Percentiles rank a stretch among this genome's conserved stretches.
phyloP scores from a whole-genome alignment of 1,140 invertebrate genomes.

The Lordiphosa clarofinis region DNA sequence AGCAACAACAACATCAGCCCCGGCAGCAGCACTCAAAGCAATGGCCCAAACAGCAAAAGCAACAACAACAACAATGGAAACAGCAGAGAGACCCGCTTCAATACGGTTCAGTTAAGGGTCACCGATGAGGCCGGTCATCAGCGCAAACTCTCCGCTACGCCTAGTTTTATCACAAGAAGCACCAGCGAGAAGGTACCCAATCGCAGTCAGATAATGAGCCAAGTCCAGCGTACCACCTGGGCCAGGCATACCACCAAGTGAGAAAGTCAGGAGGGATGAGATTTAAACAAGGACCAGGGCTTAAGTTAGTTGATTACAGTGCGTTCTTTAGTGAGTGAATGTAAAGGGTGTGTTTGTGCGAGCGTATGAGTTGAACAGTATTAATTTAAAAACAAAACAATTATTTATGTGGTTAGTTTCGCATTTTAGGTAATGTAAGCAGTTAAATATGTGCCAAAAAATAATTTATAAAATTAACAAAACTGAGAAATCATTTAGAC shows the following conservation, averaged over 20 bases:
- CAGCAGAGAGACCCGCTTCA: constrained; percentile 51
- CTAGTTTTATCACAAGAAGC: constrained; percentile 86
- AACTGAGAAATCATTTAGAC: neutral
- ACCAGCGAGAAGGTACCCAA: constrained; percentile 92
- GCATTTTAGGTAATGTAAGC: constrained; percentile 37
- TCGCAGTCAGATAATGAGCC: constrained; percentile 90
- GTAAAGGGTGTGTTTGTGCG: constrained; percentile 3
- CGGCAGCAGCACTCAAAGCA: constrained; percentile 44
- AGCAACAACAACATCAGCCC: constrained; percentile 60
- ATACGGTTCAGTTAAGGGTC: constrained; percentile 62
- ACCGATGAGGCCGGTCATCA: constrained; percentile 78
- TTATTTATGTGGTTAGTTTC: constrained; percentile 13
- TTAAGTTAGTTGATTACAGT: constrained; percentile 18
- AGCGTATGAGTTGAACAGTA: constrained; percentile 18
- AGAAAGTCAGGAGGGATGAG: constrained; percentile 7
- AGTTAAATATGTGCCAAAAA: constrained; percentile 27
- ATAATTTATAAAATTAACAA: neutral
- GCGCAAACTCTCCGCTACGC: constrained; percentile 74
- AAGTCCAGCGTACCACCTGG: constrained; percentile 89
- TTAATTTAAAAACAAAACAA: constrained; percentile 13
- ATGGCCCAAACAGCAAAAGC: constrained; percentile 26
- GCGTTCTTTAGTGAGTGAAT: constrained; percentile 25
- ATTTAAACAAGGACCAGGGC: constrained; percentile 27
- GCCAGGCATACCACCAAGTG: constrained; percentile 92
- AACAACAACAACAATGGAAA: constrained; percentile 31